Percentiles rank a stretch among this genome's conserved stretches.
Conservation (phyloP, 2,113 vertebrate species). For the Merops nubicus region DNA sequence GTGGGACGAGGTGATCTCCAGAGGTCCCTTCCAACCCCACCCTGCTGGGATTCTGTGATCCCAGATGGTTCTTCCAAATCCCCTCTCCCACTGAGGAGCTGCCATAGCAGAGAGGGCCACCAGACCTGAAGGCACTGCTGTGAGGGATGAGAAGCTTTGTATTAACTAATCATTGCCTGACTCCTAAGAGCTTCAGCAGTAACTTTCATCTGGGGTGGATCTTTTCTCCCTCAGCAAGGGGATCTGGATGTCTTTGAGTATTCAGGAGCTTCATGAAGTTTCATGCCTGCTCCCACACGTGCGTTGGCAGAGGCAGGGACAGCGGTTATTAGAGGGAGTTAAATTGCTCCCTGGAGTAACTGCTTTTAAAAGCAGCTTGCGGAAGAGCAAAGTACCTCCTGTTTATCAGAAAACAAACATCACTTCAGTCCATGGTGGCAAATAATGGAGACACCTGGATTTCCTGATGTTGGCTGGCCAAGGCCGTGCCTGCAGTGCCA, state of each 20-base stretch:
- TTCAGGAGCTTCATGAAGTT: not conserved
- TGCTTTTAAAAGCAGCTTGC: not conserved
- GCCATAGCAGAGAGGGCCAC: not conserved
- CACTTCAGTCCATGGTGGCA: not conserved
- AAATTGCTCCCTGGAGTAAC: not conserved
- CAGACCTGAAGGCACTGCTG: not conserved
- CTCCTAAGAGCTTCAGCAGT: not conserved
- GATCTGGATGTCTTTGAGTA: not conserved
- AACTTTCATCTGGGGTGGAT: not conserved
- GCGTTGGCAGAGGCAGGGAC: not conserved
- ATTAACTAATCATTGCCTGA: not conserved
- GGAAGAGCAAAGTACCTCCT: slow-evolving; percentile 44
- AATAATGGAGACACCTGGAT: not conserved
- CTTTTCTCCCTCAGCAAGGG: not conserved
- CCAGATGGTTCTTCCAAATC: not conserved
- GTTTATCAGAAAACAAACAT: slow-evolving; percentile 58
- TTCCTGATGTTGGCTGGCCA: not conserved
- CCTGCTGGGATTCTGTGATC: not conserved
- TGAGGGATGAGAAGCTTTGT: not conserved
- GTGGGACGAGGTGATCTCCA: too few relatives aligned
- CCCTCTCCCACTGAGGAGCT: fast-evolving
- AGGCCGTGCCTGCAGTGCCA: not conserved
- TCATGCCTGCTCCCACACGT: fast-evolving
- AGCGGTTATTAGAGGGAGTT: slow-evolving; percentile 4
- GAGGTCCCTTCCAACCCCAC: too few relatives aligned